Evolutionary conservation across 2,888 invertebrate genomes (phyloP).

Genomic region (Amaurobius ferox): DNA sequence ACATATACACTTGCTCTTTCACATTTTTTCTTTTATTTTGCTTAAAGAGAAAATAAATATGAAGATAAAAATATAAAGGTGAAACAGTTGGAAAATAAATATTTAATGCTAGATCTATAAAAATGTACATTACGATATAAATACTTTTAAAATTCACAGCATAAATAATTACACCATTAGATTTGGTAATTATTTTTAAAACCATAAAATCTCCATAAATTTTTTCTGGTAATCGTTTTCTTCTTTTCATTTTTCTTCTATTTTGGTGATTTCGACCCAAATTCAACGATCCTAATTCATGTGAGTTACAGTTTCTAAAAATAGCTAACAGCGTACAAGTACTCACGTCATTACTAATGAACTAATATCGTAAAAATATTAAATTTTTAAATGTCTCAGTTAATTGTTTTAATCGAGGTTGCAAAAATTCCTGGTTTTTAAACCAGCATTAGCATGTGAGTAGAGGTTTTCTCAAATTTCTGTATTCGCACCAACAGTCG

Average conservation of each 20-base stretch:
- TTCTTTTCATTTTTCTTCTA: background rate
- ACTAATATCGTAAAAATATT: conserved; percentile 30
- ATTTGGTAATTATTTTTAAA: too few species aligned
- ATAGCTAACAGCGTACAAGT: background rate
- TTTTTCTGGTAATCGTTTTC: background rate
- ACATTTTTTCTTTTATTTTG: too few species aligned
- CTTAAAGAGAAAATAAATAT: too few species aligned
- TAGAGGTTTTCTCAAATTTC: background rate
- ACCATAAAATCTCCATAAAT: too few species aligned
- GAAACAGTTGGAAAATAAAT: too few species aligned
- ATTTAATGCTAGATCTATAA: too few species aligned
- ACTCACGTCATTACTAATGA: conserved; percentile 9
- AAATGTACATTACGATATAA: background rate
- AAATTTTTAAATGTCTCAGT: conserved; percentile 53
- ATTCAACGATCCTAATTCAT: background rate
- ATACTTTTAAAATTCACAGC: too few species aligned
- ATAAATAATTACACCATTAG: too few species aligned
- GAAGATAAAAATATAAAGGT: too few species aligned
- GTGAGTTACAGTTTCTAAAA: background rate
- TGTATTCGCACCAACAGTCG: conserved; percentile 16
- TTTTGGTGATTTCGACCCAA: background rate
- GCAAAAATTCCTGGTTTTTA: too few species aligned
- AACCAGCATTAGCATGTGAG: background rate
- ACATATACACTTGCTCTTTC: too few species aligned
- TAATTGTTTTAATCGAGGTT: conserved; percentile 52